A percentile compares a stretch with the other conserved stretches of the same genome.
Conservation (phyloP, 2,113 vertebrate genomes). For the Myotis brandtii region DNA sequence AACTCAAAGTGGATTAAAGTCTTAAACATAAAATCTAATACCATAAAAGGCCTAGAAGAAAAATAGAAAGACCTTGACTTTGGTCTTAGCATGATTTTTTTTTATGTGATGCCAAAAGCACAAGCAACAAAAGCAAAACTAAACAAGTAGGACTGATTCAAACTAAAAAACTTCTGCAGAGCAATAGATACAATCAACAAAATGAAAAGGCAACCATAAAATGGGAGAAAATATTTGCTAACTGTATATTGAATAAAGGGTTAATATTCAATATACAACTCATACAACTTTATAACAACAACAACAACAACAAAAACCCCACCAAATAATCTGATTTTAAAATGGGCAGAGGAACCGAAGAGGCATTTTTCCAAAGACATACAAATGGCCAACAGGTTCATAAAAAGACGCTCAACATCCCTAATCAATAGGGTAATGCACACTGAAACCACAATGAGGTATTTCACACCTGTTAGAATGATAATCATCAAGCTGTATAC, state of each 20-base stretch:
- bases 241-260: background rate
- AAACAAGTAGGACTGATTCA: background rate
- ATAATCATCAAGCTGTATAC: background rate
- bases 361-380: background rate
- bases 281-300: background rate
- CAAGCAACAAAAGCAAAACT: conserved; percentile 11
- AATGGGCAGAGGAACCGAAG: background rate
- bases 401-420: background rate
- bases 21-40: background rate
- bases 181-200: background rate
- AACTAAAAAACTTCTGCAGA: background rate
- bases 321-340: background rate
- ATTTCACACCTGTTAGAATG: background rate
- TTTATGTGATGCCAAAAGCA: background rate
- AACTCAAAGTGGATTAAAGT: background rate
- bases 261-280: background rate
- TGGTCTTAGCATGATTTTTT: background rate
- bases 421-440: background rate
- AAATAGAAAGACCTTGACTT: background rate
- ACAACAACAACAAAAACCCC: background rate
- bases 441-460: background rate
- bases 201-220: background rate
- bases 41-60: background rate
- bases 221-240: background rate
- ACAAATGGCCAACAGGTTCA: background rate